phyloP scores from a whole-genome alignment of 2,113 vertebrate species.

The Sebastes schlegelii region DNA sequence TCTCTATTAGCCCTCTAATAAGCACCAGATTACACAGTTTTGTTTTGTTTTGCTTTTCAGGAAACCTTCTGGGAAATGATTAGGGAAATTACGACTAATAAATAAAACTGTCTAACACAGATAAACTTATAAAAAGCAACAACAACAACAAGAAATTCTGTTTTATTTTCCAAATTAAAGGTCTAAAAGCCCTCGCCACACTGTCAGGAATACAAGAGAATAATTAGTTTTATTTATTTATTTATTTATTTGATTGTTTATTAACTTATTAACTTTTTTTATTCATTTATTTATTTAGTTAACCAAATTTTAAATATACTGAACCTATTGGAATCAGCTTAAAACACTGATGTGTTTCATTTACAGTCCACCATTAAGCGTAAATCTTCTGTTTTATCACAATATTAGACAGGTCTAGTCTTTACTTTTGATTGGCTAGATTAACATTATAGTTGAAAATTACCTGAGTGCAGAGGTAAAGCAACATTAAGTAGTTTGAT shows the following conservation, averaged over 20 bases:
- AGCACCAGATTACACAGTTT: neutral
- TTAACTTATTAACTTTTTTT: neutral
- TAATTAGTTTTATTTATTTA: neutral
- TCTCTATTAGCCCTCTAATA: neutral
- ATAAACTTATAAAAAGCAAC: too few species aligned
- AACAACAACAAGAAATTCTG: too few species aligned
- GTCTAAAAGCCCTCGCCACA: neutral
- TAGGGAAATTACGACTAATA: neutral
- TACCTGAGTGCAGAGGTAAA: neutral
- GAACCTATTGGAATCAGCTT: neutral
- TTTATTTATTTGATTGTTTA: neutral
- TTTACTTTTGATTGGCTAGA: neutral
- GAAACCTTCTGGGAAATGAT: neutral
- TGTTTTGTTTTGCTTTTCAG: neutral
- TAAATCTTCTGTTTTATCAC: neutral
- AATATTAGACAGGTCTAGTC: neutral
- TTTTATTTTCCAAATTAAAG: neutral
- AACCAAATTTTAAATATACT: neutral
- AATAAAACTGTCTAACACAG: slow-evolving; percentile 2
- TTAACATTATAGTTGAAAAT: neutral
- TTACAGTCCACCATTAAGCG: neutral
- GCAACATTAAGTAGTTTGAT: neutral
- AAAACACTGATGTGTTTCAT: neutral
- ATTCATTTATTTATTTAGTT: neutral
- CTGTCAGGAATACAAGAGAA: neutral